These are phyloP conservation scores for Neelides folsomi DNA, from an alignment of 2,888 invertebrate species.

Conservation along the genomic window DNA sequence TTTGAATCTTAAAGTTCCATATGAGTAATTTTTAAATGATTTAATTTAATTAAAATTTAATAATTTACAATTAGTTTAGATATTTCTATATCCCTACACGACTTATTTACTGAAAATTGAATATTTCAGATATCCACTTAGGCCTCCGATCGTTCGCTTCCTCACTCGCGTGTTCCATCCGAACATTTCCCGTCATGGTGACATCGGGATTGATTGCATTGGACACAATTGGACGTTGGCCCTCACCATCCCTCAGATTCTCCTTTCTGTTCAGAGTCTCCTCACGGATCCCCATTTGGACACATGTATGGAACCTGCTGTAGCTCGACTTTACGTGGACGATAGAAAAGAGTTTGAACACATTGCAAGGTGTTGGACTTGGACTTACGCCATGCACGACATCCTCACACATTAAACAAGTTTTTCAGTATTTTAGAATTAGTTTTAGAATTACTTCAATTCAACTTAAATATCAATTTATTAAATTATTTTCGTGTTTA, in stretches of 20 bases:
- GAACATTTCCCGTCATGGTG: conserved; percentile 86
- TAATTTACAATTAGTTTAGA: not conserved
- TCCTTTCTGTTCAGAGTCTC: conserved; percentile 74
- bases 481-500: too few species aligned
- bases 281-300: conserved; percentile 69
- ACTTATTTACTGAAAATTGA: not conserved
- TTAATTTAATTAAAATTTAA: not conserved
- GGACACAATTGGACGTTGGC: conserved; percentile 95
- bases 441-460: too few species aligned
- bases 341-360: conserved; percentile 61
- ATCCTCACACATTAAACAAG: conserved; percentile 37
- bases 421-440: too few species aligned
- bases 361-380: conserved; percentile 73
- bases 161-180: conserved; percentile 87
- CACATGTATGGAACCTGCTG: conserved; percentile 79
- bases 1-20: conserved; percentile 76
- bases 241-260: conserved; percentile 73
- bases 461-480: too few species aligned
- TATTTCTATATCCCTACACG: not conserved
- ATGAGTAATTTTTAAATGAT: conserved; percentile 44
- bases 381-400: conserved; percentile 79
- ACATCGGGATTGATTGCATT: conserved; percentile 88
- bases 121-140: conserved; percentile 62
- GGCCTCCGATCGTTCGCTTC: conserved; percentile 80
- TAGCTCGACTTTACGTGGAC: conserved; percentile 63